Percentiles rank a stretch among this genome's conserved stretches.
phyloP scores from a whole-genome alignment of 2,888 invertebrate genomes.

The Synergus gifuensis region DNA sequence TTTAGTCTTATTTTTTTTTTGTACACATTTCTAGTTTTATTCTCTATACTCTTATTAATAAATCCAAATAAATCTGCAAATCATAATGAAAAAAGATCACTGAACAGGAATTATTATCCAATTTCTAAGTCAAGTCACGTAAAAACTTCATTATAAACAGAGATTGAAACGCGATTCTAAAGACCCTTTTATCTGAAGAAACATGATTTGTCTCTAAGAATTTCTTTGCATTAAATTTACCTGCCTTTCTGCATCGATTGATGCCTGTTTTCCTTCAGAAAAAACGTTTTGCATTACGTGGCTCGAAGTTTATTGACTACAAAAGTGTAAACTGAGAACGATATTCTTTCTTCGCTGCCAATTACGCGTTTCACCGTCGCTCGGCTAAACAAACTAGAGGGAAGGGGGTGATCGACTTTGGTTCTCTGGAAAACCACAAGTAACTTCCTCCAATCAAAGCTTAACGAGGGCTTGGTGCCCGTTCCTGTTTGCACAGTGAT shows the following conservation, averaged over 20 bases:
- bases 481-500: constrained; percentile 50
- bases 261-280: constrained; percentile 16
- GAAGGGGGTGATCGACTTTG: constrained; percentile 47
- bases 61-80: not conserved
- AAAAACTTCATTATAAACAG: not conserved
- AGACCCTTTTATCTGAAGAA: not conserved
- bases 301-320: constrained; percentile 18
- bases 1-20: not conserved
- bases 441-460: constrained; percentile 58
- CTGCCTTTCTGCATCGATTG: constrained; percentile 9
- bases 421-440: constrained; percentile 63
- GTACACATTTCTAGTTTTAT: not conserved
- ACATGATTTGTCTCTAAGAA: constrained; percentile 28
- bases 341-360: constrained; percentile 32
- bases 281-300: constrained; percentile 30
- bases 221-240: constrained; percentile 30
- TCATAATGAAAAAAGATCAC: too few species aligned
- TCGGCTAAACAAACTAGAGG: constrained; percentile 60
- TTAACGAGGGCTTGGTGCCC: constrained; percentile 64
- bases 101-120: not conserved
- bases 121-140: not conserved
- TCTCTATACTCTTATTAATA: not conserved
- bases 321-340: constrained; percentile 37
- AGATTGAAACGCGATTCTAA: constrained; percentile 9
- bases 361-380: constrained; percentile 45